These are phyloP conservation scores for Drosophila guanche DNA, from an alignment of 1,140 invertebrate genomes.

Conservation along the genomic window DNA sequence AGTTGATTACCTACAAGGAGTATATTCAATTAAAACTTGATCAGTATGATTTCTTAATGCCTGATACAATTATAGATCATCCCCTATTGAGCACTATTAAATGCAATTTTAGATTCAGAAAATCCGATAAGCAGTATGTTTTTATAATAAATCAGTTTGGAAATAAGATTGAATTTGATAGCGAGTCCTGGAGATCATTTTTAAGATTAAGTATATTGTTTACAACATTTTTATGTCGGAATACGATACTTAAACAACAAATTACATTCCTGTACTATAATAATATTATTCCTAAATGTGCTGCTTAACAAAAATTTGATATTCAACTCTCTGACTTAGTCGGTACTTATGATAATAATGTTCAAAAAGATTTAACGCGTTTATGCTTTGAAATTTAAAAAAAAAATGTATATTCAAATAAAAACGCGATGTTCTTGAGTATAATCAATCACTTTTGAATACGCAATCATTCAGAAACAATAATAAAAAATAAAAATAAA, in stretches of 20 bases:
- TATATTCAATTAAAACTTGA: constrained; percentile 1
- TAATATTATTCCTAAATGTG: neutral
- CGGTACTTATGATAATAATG: neutral
- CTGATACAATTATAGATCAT: neutral
- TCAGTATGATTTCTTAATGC: constrained; percentile 1
- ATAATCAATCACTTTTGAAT: constrained; percentile 2
- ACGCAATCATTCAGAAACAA: neutral
- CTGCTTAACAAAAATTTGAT: neutral
- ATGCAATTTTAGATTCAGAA: neutral
- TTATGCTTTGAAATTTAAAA: constrained; percentile 6
- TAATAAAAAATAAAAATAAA: neutral
- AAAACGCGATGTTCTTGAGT: neutral
- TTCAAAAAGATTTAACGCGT: constrained; percentile 1
- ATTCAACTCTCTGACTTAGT: neutral
- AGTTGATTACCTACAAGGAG: too few species aligned
- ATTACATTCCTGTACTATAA: too few species aligned
- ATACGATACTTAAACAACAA: too few species aligned
- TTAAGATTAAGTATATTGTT: neutral
- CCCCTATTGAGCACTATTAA: neutral
- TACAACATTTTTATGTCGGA: too few species aligned
- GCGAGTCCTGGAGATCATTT: constrained; percentile 8
- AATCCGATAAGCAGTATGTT: neutral
- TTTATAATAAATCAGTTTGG: constrained; percentile 1
- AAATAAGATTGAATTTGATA: constrained; percentile 3
- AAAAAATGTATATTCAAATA: constrained; percentile 9